A percentile compares a stretch with the other conserved stretches of the same genome.
phyloP scores from a whole-genome alignment of 2,113 vertebrate species.

The Leptocoma aspasia region DNA sequence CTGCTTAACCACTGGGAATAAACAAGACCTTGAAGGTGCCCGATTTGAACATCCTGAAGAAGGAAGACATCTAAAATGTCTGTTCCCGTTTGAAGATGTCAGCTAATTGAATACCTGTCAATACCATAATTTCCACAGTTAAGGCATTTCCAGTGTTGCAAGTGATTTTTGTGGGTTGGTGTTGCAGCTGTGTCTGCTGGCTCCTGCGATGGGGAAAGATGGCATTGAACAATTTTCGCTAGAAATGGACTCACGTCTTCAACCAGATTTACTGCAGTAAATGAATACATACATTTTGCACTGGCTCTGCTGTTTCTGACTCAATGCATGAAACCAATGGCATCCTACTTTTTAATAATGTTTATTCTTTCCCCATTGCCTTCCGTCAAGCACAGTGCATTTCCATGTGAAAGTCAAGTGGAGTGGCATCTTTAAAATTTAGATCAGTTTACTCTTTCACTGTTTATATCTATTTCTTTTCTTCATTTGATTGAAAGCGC shows the following conservation, averaged over 20 bases:
- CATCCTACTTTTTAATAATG: background rate
- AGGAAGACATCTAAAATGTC: background rate
- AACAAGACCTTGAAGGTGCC: background rate
- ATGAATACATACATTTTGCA: background rate
- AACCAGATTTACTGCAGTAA: background rate
- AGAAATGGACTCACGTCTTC: background rate
- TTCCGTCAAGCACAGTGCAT: background rate
- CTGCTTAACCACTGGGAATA: background rate
- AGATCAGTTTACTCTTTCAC: background rate
- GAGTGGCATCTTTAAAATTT: background rate
- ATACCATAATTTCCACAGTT: background rate
- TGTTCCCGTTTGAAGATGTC: background rate
- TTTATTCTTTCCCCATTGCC: background rate
- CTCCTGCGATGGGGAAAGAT: background rate
- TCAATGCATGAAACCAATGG: background rate
- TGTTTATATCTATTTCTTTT: background rate
- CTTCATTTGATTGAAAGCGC: background rate
- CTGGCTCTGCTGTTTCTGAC: background rate
- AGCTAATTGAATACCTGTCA: background rate
- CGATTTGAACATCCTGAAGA: background rate
- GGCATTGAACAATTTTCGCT: background rate
- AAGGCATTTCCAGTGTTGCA: background rate
- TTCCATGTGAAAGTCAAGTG: background rate
- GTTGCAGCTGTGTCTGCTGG: background rate
- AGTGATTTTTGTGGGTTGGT: fast-evolving